A percentile compares a stretch with the other conserved stretches of the same genome.
These are phyloP conservation scores for Platichthys flesus DNA, from an alignment of 2,113 vertebrate species.

Conservation along the genomic window DNA sequence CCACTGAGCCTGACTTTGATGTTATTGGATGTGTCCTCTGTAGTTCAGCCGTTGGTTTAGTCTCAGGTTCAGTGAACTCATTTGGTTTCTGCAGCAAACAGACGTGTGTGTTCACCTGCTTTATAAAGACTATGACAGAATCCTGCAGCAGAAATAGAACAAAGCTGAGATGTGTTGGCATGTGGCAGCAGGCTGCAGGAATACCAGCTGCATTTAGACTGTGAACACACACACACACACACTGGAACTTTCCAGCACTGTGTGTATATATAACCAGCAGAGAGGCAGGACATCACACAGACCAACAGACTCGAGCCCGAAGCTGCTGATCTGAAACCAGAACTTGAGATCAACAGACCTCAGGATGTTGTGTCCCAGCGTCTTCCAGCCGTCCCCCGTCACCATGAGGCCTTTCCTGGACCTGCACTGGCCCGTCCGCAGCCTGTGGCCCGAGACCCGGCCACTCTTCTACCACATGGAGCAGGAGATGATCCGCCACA, in stretches of 20 bases:
- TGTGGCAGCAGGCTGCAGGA: constrained; percentile 68
- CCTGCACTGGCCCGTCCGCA: constrained; percentile 80
- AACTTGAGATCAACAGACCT: constrained; percentile 3
- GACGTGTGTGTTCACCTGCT: constrained; percentile 33
- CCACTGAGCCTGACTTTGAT: no score
- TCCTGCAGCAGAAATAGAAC: constrained; percentile 78
- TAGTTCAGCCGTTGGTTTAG: no score
- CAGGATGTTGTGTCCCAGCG: constrained; percentile 80
- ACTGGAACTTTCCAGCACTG: no score
- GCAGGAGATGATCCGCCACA: constrained; percentile 80
- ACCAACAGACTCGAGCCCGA: constrained; percentile 19
- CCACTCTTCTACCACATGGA: constrained; percentile 80
- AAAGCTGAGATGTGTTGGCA: constrained; percentile 71
- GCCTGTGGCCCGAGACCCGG: constrained; percentile 82
- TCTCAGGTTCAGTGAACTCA: no score
- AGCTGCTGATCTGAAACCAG: constrained; percentile 1
- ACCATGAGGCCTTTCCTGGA: constrained; percentile 70
- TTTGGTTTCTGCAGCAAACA: no score
- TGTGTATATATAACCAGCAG: constrained; percentile 22
- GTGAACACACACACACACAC: constrained; percentile 58
- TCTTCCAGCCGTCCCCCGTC: constrained; percentile 65
- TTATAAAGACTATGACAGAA: constrained; percentile 55
- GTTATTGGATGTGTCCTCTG: no score
- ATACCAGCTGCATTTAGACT: constrained; percentile 71
- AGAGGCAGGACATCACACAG: constrained; percentile 8